A percentile compares a stretch with the other conserved stretches of the same genome.
Conservation (phyloP, 1,140 invertebrate species). For the Caerostris extrusa region DNA sequence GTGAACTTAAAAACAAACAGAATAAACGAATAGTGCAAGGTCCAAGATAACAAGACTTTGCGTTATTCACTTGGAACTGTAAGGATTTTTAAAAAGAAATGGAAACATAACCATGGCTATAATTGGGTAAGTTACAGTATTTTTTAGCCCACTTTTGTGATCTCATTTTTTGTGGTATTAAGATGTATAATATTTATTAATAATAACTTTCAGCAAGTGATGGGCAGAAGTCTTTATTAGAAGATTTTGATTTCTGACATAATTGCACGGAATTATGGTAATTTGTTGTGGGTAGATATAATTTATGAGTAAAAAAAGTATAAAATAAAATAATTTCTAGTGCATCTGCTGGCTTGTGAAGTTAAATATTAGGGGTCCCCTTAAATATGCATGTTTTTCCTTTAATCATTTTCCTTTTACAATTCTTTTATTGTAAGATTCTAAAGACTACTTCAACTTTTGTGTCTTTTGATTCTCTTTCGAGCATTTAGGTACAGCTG, state of each 20-base stretch:
- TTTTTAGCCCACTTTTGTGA: conserved; percentile 73
- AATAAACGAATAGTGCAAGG: conserved; percentile 54
- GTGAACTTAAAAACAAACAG: conserved; percentile 57
- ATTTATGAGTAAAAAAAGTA: background rate
- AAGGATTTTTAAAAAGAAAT: conserved; percentile 69
- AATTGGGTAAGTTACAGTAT: conserved; percentile 73
- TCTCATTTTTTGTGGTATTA: conserved; percentile 57
- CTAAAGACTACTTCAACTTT: conserved; percentile 64
- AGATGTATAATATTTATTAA: background rate
- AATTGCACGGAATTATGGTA: background rate
- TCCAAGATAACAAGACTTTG: conserved; percentile 71
- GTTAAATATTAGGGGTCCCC: background rate
- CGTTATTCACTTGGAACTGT: conserved; percentile 67
- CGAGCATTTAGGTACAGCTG: conserved; percentile 63
- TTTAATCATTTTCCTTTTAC: conserved; percentile 21
- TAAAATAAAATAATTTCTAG: background rate
- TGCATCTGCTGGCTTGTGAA: background rate
- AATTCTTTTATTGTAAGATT: conserved; percentile 63
- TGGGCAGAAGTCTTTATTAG: background rate
- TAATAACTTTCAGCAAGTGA: background rate
- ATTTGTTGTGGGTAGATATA: background rate
- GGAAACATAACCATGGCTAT: conserved; percentile 63
- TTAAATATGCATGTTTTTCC: conserved; percentile 44
- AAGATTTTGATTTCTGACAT: conserved; percentile 16
- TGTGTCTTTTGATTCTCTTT: conserved; percentile 75